A percentile compares a stretch with the other conserved stretches of the same genome.
Evolutionary conservation across 2,797 vertebrate species (phyloP).

Genomic region (Dallia pectoralis): DNA sequence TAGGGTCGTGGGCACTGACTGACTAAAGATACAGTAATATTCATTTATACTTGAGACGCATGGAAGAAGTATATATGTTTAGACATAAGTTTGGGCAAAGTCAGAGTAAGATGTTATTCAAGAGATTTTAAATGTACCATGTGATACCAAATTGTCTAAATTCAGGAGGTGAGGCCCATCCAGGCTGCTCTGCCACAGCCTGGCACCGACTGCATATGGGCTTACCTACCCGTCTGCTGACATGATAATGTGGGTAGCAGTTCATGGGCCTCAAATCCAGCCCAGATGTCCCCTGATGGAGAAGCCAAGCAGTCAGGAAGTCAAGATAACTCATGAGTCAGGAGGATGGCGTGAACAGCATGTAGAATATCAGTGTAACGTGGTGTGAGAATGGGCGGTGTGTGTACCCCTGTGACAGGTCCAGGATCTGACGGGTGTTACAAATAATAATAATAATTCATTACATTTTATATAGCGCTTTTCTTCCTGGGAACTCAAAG

Average conservation of each 20-base stretch:
- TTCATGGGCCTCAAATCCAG: slow-evolving; percentile 69
- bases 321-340: neutral
- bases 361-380: neutral
- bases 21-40: slow-evolving; percentile 67
- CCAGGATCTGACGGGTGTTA: slow-evolving; percentile 57
- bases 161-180: neutral
- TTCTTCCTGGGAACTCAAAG: no score
- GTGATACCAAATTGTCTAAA: no score
- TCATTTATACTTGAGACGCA: no score
- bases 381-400: slow-evolving; percentile 18
- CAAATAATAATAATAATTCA: no score
- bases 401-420: slow-evolving; percentile 57
- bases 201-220: slow-evolving; percentile 73
- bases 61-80: no score
- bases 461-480: no score
- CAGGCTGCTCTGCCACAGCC: slow-evolving; percentile 55
- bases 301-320: neutral
- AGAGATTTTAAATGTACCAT: no score
- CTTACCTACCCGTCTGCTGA: slow-evolving; percentile 70
- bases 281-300: slow-evolving; percentile 32
- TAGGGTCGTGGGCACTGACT: slow-evolving; percentile 18
- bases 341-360: neutral
- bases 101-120: no score
- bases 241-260: slow-evolving; percentile 66
- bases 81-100: no score